Conservation (phyloP, 64 coral and sea anemone genomes). For the Orbicella faveolata region DNA sequence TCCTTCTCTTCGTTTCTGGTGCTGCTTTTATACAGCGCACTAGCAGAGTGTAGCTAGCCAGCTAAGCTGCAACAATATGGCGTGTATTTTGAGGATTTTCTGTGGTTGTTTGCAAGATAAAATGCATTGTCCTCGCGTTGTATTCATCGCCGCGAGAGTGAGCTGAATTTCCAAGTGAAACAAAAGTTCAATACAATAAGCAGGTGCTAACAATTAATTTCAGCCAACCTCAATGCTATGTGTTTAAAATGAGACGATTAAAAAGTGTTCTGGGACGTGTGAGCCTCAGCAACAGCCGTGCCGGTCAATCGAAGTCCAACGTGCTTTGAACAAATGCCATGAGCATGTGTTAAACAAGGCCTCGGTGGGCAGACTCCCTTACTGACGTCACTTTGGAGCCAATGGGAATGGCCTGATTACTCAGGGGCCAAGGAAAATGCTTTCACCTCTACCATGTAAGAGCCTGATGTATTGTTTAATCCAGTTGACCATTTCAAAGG, state of each 20-base stretch:
- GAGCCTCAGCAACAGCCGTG: slow-evolving; percentile 76
- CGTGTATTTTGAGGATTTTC: slow-evolving; percentile 64
- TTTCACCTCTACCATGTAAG: not conserved
- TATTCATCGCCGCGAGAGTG: slow-evolving; percentile 77
- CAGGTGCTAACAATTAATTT: slow-evolving; percentile 98
- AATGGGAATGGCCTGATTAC: slow-evolving; percentile 12
- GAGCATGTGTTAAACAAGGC: slow-evolving; percentile 51
- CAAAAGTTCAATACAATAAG: slow-evolving; percentile 95
- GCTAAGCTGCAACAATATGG: slow-evolving; percentile 35
- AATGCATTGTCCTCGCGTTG: slow-evolving; percentile 52
- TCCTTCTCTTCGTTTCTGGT: not conserved
- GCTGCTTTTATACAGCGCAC: not conserved
- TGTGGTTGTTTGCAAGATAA: slow-evolving; percentile 70
- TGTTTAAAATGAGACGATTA: slow-evolving; percentile 76
- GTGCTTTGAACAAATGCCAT: slow-evolving; percentile 8
- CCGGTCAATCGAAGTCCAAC: slow-evolving; percentile 31
- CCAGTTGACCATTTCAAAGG: slow-evolving; percentile 34
- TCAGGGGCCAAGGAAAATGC: not conserved
- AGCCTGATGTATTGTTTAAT: slow-evolving; percentile 6
- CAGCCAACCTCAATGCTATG: slow-evolving; percentile 85
- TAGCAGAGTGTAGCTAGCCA: not conserved
- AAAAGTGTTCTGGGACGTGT: slow-evolving; percentile 73
- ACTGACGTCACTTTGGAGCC: not conserved
- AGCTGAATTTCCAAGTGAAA: slow-evolving; percentile 70
- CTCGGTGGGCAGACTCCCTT: not conserved